Evolutionary conservation across 1,140 invertebrate species (phyloP).

Genomic region (Triops cancriformis): DNA sequence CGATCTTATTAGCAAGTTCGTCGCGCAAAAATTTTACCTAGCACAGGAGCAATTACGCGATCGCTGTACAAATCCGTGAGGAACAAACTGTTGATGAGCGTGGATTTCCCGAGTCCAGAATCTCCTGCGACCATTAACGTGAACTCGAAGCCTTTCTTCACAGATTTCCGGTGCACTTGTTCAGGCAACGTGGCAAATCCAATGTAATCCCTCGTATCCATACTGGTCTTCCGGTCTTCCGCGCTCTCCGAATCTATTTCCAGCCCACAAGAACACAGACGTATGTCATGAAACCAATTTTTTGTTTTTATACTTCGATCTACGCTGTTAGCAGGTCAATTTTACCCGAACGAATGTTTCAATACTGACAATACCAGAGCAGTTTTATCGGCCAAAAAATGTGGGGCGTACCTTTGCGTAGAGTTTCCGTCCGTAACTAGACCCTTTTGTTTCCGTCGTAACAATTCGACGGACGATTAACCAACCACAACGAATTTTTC

Average conservation of each 20-base stretch:
- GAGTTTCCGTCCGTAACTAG: neutral
- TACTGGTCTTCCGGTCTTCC: conserved; percentile 30
- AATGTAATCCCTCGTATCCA: conserved; percentile 75
- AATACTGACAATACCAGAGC: neutral
- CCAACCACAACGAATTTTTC: neutral
- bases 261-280: neutral
- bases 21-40: conserved; percentile 48
- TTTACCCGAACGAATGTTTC: neutral
- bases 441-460: neutral
- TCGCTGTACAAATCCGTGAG: conserved; percentile 89
- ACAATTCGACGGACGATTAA: neutral
- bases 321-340: neutral
- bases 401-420: neutral
- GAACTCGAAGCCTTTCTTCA: conserved; percentile 97
- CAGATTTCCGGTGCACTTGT: conserved; percentile 90
- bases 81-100: conserved; percentile 96
- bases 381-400: neutral
- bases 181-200: conserved; percentile 92
- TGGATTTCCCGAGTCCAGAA: conserved; percentile 94
- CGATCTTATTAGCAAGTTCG: no score
- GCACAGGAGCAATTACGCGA: conserved; percentile 71
- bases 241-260: neutral
- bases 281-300: neutral
- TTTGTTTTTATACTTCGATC: neutral
- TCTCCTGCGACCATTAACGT: conserved; percentile 95